A percentile compares a stretch with the other conserved stretches of the same genome.
These are phyloP conservation scores for Oenanthe melanoleuca DNA, from an alignment of 2,113 vertebrate species.

Conservation along the genomic window DNA sequence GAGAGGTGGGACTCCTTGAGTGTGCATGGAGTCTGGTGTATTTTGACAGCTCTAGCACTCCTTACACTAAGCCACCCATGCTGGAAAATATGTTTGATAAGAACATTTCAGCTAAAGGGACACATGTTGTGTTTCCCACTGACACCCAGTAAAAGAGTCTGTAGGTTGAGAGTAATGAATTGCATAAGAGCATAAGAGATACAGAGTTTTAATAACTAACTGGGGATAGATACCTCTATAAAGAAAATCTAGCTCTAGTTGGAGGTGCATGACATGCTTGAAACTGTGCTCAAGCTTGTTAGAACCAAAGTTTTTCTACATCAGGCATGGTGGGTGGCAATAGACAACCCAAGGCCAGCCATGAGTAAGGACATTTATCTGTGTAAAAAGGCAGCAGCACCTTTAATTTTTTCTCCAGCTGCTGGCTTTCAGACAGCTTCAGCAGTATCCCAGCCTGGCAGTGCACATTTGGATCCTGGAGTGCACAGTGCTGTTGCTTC, in stretches of 20 bases:
- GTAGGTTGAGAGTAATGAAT: background rate
- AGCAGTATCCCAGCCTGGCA: background rate
- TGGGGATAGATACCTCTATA: background rate
- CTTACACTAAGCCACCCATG: background rate
- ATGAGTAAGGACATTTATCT: background rate
- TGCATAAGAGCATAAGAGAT: background rate
- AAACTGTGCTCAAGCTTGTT: background rate
- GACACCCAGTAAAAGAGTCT: background rate
- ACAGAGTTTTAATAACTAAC: background rate
- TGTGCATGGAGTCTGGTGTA: background rate
- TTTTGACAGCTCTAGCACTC: background rate
- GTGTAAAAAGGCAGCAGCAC: background rate
- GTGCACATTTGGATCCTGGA: background rate
- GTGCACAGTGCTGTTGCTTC: background rate
- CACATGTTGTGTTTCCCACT: accelerated
- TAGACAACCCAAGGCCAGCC: background rate
- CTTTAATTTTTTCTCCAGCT: background rate
- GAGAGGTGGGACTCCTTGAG: background rate
- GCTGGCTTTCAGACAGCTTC: background rate
- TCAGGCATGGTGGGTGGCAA: background rate
- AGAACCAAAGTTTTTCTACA: background rate
- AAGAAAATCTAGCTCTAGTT: background rate
- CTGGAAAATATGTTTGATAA: background rate
- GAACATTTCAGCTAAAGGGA: background rate
- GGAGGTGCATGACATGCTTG: background rate